phyloP scores from a whole-genome alignment of 2,113 vertebrate genomes.

The Platycercus adscitus region DNA sequence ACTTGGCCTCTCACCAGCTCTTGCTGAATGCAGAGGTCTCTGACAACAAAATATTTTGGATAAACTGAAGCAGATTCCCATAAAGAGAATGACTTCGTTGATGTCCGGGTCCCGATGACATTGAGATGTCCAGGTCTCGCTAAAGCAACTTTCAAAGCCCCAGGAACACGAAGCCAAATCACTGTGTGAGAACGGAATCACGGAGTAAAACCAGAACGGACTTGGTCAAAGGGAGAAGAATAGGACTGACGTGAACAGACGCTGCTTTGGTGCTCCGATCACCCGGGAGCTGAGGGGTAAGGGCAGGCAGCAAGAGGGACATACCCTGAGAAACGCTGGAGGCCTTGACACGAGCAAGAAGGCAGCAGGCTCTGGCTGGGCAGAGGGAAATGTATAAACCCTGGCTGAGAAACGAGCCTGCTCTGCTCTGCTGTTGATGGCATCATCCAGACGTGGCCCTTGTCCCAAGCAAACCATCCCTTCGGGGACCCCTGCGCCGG shows the following conservation, averaged over 20 bases:
- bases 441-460: accelerated
- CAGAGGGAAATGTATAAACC: accelerated
- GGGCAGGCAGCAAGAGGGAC: neutral
- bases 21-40: neutral
- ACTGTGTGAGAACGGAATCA: neutral
- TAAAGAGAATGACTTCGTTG: neutral
- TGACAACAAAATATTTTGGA: neutral
- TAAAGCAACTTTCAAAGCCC: neutral
- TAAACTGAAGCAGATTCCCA: neutral
- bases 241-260: neutral
- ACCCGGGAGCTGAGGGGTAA: neutral
- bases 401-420: accelerated
- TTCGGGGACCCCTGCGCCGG: neutral
- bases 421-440: neutral
- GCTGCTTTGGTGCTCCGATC: neutral
- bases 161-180: neutral
- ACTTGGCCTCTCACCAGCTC: neutral
- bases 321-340: accelerated
- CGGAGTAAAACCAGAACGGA: neutral
- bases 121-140: neutral
- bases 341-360: neutral
- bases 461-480: neutral
- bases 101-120: neutral
- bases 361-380: neutral
- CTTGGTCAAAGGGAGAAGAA: neutral